A percentile compares a stretch with the other conserved stretches of the same genome.
These are phyloP conservation scores for Drosophila grimshawi DNA, from an alignment of 1,140 invertebrate species.

Conservation along the genomic window DNA sequence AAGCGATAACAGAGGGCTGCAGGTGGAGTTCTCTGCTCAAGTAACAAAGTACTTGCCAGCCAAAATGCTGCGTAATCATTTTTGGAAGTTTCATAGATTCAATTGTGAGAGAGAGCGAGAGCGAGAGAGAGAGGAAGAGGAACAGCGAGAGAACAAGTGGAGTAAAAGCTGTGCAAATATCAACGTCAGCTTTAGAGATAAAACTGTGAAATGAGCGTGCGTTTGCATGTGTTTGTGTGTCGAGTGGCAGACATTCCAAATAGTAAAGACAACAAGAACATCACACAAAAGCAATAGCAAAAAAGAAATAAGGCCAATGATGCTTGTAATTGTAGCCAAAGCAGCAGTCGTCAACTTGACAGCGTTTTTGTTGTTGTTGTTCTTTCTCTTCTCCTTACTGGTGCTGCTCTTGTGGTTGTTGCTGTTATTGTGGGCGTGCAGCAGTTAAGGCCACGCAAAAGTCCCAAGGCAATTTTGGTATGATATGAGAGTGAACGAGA, in stretches of 20 bases:
- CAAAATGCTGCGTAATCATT: slow-evolving; percentile 76
- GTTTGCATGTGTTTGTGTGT: slow-evolving; percentile 6
- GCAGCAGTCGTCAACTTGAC: slow-evolving; percentile 51
- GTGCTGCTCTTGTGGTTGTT: slow-evolving; percentile 6
- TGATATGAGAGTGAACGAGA: slow-evolving; percentile 2
- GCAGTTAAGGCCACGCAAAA: slow-evolving; percentile 50
- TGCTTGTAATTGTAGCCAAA: slow-evolving; percentile 74
- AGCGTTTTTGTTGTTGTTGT: slow-evolving; percentile 42
- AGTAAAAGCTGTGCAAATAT: slow-evolving; percentile 75
- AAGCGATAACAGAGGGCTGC: background rate
- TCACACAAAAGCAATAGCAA: slow-evolving; percentile 28
- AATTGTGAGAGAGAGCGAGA: slow-evolving; percentile 19
- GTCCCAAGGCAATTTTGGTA: slow-evolving; percentile 57
- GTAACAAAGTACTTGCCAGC: slow-evolving; percentile 56
- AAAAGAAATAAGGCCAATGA: slow-evolving; percentile 78
- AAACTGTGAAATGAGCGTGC: slow-evolving; percentile 1
- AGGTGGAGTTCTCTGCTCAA: slow-evolving; percentile 40
- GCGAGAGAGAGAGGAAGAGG: slow-evolving; percentile 1
- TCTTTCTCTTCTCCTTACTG: slow-evolving; percentile 4
- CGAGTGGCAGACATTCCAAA: slow-evolving; percentile 49
- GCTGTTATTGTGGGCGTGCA: slow-evolving; percentile 40
- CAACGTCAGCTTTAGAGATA: slow-evolving; percentile 61
- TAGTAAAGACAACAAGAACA: slow-evolving; percentile 44
- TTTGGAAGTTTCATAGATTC: slow-evolving; percentile 64
- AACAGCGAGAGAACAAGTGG: slow-evolving; percentile 33